These are phyloP conservation scores for Stenurella melanura DNA, from an alignment of 2,888 invertebrate genomes.

Conservation along the genomic window DNA sequence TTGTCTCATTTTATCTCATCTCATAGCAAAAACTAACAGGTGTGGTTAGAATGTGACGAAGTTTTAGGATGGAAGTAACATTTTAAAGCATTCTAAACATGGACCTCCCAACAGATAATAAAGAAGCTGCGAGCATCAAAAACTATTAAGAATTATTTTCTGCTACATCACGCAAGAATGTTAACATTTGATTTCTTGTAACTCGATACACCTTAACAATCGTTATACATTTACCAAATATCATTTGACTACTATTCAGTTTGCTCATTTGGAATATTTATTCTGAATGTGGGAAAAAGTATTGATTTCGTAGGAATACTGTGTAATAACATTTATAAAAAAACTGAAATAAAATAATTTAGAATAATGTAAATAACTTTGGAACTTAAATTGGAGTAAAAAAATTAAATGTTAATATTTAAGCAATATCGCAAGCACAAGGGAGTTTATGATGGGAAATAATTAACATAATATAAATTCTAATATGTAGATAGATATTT, in stretches of 20 bases:
- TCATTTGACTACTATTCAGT: slow-evolving; percentile 65
- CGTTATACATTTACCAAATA: slow-evolving; percentile 58
- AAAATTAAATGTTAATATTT: too few species aligned
- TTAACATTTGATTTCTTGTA: slow-evolving; percentile 71
- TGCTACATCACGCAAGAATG: slow-evolving; percentile 72
- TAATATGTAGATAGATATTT: too few species aligned
- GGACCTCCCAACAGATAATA: slow-evolving; percentile 66
- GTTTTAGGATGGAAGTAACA: not conserved
- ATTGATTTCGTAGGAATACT: not conserved
- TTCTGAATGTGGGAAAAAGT: slow-evolving; percentile 7
- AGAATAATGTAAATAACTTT: not conserved
- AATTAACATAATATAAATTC: too few species aligned
- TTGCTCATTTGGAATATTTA: slow-evolving; percentile 62
- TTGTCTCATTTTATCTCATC: slow-evolving; percentile 69
- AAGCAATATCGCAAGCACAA: too few species aligned
- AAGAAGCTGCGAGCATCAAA: slow-evolving; percentile 70
- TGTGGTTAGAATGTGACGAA: slow-evolving; percentile 58
- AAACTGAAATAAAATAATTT: not conserved
- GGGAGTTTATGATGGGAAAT: too few species aligned
- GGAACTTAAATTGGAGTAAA: too few species aligned
- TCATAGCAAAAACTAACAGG: slow-evolving; percentile 57
- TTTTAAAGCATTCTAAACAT: slow-evolving; percentile 55
- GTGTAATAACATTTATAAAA: not conserved
- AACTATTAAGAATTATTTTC: slow-evolving; percentile 71
- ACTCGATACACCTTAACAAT: slow-evolving; percentile 65